These are phyloP conservation scores for Microcebus tavaratra DNA, from an alignment of 2,113 vertebrate species.

Conservation along the genomic window DNA sequence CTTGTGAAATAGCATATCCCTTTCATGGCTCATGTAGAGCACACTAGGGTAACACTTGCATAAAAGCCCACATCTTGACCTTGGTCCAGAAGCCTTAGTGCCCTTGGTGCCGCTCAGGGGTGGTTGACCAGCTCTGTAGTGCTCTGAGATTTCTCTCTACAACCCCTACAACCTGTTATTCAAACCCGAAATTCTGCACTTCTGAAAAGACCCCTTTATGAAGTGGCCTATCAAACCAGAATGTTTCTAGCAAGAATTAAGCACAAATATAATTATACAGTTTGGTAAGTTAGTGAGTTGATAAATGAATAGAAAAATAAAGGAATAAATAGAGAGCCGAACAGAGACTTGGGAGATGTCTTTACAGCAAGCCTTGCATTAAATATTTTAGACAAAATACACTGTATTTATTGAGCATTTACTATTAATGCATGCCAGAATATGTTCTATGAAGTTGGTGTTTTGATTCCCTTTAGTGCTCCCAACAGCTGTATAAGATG, in stretches of 20 bases:
- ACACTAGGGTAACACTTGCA: not conserved
- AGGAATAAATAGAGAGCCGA: not conserved
- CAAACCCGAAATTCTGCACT: not conserved
- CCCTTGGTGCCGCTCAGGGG: not conserved
- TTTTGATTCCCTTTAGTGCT: conserved; percentile 10
- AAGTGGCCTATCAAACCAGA: not conserved
- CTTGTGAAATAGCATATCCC: not conserved
- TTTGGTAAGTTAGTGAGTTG: not conserved
- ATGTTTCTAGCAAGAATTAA: conserved; percentile 27
- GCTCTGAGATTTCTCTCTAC: not conserved
- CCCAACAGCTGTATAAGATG: not conserved
- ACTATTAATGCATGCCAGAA: not conserved
- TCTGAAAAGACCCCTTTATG: not conserved
- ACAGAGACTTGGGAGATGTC: not conserved
- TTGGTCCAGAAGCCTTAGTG: not conserved
- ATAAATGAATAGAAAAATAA: not conserved
- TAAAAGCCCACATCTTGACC: not conserved
- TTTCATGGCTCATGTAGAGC: not conserved
- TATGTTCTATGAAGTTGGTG: not conserved
- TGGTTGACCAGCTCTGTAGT: not conserved
- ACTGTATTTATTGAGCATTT: not conserved
- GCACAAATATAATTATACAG: not conserved
- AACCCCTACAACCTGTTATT: not conserved
- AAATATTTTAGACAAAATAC: conserved; percentile 11
- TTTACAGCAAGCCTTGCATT: not conserved